Percentiles rank a stretch among this genome's conserved stretches.
Conservation (phyloP, 2,888 invertebrate genomes). For the Elmis aenea region DNA sequence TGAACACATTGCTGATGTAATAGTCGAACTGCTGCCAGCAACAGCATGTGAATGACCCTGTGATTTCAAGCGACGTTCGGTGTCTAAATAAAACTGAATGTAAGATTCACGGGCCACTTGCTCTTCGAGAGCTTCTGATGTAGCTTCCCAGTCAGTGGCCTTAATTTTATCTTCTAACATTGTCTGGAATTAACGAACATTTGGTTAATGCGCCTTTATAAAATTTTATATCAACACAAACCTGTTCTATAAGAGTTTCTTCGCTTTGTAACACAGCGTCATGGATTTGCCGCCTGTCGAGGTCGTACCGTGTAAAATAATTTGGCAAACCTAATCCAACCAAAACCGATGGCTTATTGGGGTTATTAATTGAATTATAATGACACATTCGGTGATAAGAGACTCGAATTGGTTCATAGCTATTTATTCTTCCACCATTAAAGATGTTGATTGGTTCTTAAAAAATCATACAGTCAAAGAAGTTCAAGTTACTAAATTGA, state of each 20-base stretch:
- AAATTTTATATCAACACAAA: constrained; percentile 30
- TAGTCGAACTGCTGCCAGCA: constrained; percentile 43
- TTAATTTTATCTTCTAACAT: constrained; percentile 87
- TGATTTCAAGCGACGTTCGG: constrained; percentile 42
- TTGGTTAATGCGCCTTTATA: background rate
- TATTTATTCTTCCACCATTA: constrained; percentile 69
- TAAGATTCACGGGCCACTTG: constrained; percentile 83
- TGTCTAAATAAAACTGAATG: constrained; percentile 57
- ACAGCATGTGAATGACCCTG: constrained; percentile 33
- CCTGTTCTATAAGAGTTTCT: constrained; percentile 74
- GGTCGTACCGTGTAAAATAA: constrained; percentile 64
- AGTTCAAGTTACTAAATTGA: no score
- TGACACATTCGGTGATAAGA: constrained; percentile 84
- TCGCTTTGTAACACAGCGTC: constrained; percentile 76
- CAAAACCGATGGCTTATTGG: constrained; percentile 74
- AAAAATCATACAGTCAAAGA: constrained; percentile 19
- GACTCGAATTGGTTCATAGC: constrained; percentile 73
- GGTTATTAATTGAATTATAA: constrained; percentile 85
- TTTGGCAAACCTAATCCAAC: constrained; percentile 81
- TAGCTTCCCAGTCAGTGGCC: constrained; percentile 89
- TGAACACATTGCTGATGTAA: constrained; percentile 38
- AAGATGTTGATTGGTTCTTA: constrained; percentile 83
- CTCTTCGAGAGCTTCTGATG: constrained; percentile 84
- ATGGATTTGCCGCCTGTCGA: constrained; percentile 64
- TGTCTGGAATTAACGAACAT: constrained; percentile 50